Percentiles rank a stretch among this genome's conserved stretches.
Evolutionary conservation across 2,888 invertebrate species (phyloP).

Genomic region (Gerris lacustris): DNA sequence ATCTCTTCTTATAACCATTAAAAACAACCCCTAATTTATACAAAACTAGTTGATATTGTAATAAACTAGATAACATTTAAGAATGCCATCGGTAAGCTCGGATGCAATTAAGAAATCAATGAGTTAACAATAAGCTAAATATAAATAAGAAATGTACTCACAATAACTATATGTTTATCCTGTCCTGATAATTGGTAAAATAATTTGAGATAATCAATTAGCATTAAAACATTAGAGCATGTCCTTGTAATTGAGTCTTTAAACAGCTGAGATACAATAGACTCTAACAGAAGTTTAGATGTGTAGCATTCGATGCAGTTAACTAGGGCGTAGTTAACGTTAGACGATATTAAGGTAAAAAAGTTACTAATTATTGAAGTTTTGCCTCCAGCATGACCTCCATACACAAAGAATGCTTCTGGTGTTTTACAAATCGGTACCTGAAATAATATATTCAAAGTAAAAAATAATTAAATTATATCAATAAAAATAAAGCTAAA

Average conservation of each 20-base stretch:
- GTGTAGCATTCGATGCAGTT: constrained; percentile 76
- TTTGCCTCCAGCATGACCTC: constrained; percentile 77
- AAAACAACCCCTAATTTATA: too few relatives aligned
- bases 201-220: constrained; percentile 37
- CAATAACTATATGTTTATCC: neutral
- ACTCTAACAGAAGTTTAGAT: constrained; percentile 61
- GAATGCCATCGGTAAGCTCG: too few relatives aligned
- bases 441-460: neutral
- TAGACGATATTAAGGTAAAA: constrained; percentile 43
- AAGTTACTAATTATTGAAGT: constrained; percentile 49
- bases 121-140: too few relatives aligned
- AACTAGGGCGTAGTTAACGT: constrained; percentile 49
- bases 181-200: neutral
- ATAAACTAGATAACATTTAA: too few relatives aligned
- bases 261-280: constrained; percentile 30
- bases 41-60: too few relatives aligned
- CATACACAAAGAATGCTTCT: constrained; percentile 60
- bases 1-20: too few relatives aligned
- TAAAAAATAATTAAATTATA: neutral
- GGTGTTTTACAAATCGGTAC: constrained; percentile 35
- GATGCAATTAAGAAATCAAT: too few relatives aligned
- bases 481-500: neutral
- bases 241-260: constrained; percentile 7
- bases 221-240: constrained; percentile 25
- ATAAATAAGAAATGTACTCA: neutral